Evolutionary conservation across 2,888 invertebrate genomes (phyloP), one percentile per base, ranked within the genome.

Genomic region (Campopleginae sp.): DNA sequence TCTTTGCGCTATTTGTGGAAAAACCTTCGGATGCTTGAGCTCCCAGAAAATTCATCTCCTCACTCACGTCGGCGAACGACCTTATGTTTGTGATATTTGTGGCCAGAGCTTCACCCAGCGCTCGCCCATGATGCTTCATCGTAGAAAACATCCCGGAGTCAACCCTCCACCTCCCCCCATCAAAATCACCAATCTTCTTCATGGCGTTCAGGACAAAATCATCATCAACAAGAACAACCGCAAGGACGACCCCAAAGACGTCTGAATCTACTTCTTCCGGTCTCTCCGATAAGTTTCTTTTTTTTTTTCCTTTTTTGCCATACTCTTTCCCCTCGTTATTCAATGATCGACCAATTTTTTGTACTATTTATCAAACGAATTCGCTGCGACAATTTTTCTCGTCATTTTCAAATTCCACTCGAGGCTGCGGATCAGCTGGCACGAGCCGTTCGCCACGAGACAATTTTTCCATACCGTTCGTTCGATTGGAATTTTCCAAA

Each of bases 61-160:
- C 1, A 92, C 90, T 0, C 92, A 93, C 54, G 90, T 92, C 0
- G 92, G 92, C 0, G 92, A 92, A 44, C 85, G 91, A n/a, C 93
- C 93, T 0, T 93, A 93, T 68, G 89, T 92, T 0, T 93, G 93
- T 42, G 92, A 93, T 63, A 89, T 93, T 2, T 93, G 93, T 76
- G 92, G 92, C 0, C 91, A 92, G 70, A 92, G 91, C 61, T 93
- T 92, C 81, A 92, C 93, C 0, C 93, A 93, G 81, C 88, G 92
- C 12, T 90, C 93, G 10, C 92, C 92, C 8, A 93, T 93, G 92
- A 91, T 93, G 91, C 85, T 91, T 7, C 92, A 93, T 54, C 88
- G 92, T 7, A 90, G 88, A 23, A 93, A 91, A 76, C 93, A 93
- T 82, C 93, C 93, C 1, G 93, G 92, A 0, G 75, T 87, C 0